Conservation (phyloP, 2,797 vertebrate species). For the Sus cebifrons region DNA sequence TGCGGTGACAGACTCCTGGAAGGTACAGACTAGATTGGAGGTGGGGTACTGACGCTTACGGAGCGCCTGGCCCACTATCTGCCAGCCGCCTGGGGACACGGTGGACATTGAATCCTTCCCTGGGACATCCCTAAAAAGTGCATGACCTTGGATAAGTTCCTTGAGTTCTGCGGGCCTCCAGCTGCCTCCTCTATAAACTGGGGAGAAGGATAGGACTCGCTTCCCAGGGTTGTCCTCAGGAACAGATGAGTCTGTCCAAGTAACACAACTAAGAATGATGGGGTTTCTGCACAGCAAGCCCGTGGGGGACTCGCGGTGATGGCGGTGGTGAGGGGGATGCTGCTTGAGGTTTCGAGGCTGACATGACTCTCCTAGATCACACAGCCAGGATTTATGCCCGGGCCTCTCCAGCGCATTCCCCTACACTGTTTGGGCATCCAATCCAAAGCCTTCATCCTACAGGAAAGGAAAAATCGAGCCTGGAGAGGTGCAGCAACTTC, state of each 20-base stretch:
- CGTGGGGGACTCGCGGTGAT: rapidly evolving
- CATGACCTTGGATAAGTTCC: neutral
- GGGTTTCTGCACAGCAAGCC: neutral
- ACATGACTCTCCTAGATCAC: neutral
- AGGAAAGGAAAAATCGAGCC: neutral
- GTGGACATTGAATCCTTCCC: rapidly evolving
- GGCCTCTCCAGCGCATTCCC: neutral
- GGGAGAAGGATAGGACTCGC: neutral
- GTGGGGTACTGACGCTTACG: neutral
- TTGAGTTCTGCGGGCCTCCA: neutral
- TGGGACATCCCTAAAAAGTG: neutral
- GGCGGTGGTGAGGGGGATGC: rapidly evolving
- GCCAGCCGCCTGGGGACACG: rapidly evolving
- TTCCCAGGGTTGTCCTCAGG: neutral
- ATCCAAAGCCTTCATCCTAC: neutral
- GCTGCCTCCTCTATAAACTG: neutral
- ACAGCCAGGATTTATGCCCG: neutral
- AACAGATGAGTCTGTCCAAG: neutral
- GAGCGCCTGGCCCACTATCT: rapidly evolving
- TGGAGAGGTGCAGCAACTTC: neutral
- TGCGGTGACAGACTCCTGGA: neutral
- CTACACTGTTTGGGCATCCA: neutral
- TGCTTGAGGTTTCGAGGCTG: neutral
- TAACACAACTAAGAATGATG: neutral
- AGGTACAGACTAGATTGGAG: neutral